Evolutionary conservation across 1,140 invertebrate species (phyloP).

Genomic region (Diuraphis noxia): DNA sequence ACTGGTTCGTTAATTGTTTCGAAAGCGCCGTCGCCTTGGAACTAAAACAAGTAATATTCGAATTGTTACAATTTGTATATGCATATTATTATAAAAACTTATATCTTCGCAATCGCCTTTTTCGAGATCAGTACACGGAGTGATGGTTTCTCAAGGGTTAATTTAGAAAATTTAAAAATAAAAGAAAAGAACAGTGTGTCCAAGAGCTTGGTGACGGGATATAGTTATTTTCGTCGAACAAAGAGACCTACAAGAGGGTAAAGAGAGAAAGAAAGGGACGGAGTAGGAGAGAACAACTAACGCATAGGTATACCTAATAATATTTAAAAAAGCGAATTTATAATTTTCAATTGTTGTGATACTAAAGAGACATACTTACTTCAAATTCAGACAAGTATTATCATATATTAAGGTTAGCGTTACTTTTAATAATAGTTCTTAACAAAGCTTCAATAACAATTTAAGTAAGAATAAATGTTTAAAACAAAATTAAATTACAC

Average conservation of each 20-base stretch:
- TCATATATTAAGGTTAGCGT: constrained; percentile 12
- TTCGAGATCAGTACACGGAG: background rate
- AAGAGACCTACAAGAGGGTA: background rate
- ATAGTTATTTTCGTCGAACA: background rate
- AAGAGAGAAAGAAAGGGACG: too few species aligned
- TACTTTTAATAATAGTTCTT: background rate
- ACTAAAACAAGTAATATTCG: constrained; percentile 32
- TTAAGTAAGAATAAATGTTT: background rate
- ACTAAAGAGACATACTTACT: background rate
- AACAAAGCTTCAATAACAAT: background rate
- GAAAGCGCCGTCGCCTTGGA: constrained; percentile 45
- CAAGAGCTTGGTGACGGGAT: background rate
- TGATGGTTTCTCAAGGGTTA: background rate
- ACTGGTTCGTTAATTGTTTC: constrained; percentile 41
- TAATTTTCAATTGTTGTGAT: constrained; percentile 4
- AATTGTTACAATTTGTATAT: background rate
- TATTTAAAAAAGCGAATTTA: background rate
- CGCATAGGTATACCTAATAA: background rate
- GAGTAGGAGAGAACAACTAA: background rate
- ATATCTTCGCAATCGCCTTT: background rate
- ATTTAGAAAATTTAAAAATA: background rate
- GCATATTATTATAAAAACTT: background rate
- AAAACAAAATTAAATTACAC: background rate
- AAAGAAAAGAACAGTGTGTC: background rate
- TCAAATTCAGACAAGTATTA: background rate